Evolutionary conservation across 2,113 vertebrate genomes (phyloP), one percentile per base, ranked within the genome.

Genomic region (Hyla sarda): DNA sequence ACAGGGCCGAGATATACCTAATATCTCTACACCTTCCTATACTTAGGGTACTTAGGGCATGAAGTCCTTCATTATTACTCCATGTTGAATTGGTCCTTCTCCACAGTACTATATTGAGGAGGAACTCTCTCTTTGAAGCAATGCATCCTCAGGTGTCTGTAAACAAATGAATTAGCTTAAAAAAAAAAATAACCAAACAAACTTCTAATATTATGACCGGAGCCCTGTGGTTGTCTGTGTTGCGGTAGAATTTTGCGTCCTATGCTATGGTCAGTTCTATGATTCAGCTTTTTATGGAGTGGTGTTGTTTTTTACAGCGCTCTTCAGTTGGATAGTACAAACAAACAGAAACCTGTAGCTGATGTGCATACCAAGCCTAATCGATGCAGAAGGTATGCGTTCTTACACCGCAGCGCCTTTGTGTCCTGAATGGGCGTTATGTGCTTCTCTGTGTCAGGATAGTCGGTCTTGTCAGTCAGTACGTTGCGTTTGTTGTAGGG

Each of bases 251-350:
- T 32, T 77, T 16, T 32, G 74, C 74, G 1, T 78, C 28, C 21
- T 56, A 37, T 78, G 50, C 54, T 56, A 34, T 78, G 48, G 19
- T 56, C 75, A 37, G 75, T 34, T 13, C 16, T 56, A 23, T 56
- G 25, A 56, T 45, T 56, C 45, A 76, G 30, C 67, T 86, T 86
- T 86, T 86, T 86, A 86, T 73, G 75, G 67, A 86, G 85, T 86
- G 85, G 85, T 86, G 85, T 86, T 86, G 77, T 86, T 80, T 86
- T 73, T 86, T 86, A 81, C 85, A 86, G 85, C 77, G 85, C 76
- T 73, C 65, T 48, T 81, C 85, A 80, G 54, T 71, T 73, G 85
- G 85, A 86, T 86, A 86, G 85, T 86, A 73, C 76, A 81, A 81
- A 86, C 54, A 80, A 30, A 54, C 77, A 77, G 62, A 86, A 86